phyloP scores from a whole-genome alignment of 1,140 invertebrate species.

The Achroia grisella region DNA sequence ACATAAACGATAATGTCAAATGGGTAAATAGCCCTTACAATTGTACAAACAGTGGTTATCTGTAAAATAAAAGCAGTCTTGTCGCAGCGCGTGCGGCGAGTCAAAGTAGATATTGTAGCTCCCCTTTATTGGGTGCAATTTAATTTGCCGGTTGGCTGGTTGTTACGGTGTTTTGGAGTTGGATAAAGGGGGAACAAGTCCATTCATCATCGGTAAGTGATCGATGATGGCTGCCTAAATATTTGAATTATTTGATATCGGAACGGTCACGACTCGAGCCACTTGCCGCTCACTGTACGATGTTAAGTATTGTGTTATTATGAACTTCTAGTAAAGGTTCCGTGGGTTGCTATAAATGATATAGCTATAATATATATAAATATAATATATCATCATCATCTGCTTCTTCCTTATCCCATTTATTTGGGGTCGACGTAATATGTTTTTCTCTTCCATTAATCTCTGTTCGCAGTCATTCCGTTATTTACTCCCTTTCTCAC shows the following conservation, averaged over 20 bases:
- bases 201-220: constrained; percentile 67
- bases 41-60: constrained; percentile 48
- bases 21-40: constrained; percentile 52
- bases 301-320: too few species aligned
- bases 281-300: constrained; percentile 44
- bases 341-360: too few species aligned
- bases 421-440: too few species aligned
- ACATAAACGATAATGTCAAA: constrained; percentile 67
- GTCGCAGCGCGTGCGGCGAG: neutral
- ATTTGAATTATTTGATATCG: constrained; percentile 68
- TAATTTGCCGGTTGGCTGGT: neutral
- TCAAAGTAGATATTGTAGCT: neutral
- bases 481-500: too few species aligned
- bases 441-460: too few species aligned
- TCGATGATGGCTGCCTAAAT: constrained; percentile 63
- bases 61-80: neutral
- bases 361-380: too few species aligned
- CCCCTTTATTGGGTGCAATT: too few species aligned
- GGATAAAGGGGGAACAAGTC: constrained; percentile 30
- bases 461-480: too few species aligned
- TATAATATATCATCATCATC: too few species aligned
- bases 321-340: too few species aligned
- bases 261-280: constrained; percentile 30
- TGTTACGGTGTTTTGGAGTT: constrained; percentile 8
- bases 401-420: too few species aligned